Base-by-base conservation (phyloP, 2,888 invertebrate species). In the Drosophila birchii region DNA sequence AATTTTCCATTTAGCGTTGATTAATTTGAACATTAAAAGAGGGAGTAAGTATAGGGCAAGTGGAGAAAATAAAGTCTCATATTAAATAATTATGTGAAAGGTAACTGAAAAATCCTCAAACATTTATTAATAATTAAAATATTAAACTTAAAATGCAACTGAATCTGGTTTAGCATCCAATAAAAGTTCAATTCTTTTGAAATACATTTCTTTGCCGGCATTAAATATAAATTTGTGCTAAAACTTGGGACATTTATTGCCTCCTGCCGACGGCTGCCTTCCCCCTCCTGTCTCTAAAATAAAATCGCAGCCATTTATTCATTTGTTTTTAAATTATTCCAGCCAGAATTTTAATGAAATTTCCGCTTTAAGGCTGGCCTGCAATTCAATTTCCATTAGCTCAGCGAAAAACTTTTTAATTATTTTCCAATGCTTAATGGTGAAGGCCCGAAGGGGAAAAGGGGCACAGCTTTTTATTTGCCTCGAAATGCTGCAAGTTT, bases 381-480 rank as follows among this genome's bases (percentile, higher is more conserved):
- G 66, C 23, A 66, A 73, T 81, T 69, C 77, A 67, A 75, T 85
- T 80, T 81, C 81, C 84, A 78, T 83, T 84, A 81, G 81, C 77
- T 56, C 51, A 58, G 56, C 71, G 72, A 29, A 43, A 80, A 84
- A 86, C 75, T 84, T 84, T 84, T 86, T 86, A 84, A 84, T 84
- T 84, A 83, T 84, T 84, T 84, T 76, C 77, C 83, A 75, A 85
- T 85, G 76, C 70, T 80, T 75, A 72, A 80, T 79, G 70, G 75
- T n/a, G 66, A 36, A 12, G 45, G 29, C 43, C 14, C 34, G n/a
- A 20, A 29, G 34, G 26, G 36, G 23, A n/a, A 23, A 36, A 5
- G 11, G 36, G 45, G 41, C 32, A 11, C 38, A 29, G 58, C 55
- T 51, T 72, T 74, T 71, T 63, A 58, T 64, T 73, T 58, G 71